Evolutionary conservation across 1,140 invertebrate species (phyloP), one percentile per base, ranked within the genome.

Genomic region (Drosophila neocordata): DNA sequence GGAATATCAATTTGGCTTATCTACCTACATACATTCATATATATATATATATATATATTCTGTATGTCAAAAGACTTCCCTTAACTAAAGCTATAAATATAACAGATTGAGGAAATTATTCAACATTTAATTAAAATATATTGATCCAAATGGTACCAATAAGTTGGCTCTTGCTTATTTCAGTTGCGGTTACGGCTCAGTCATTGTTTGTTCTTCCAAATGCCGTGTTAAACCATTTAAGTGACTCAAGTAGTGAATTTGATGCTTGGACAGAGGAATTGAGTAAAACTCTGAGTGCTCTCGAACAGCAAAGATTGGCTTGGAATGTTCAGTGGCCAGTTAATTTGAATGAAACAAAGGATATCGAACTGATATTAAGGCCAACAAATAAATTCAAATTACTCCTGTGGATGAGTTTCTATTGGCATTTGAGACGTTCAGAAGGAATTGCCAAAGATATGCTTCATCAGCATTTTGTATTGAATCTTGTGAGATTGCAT

Each of bases 391-490:
- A 34, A 0, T 27, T 83, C 0, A 83, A 79, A 8, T 11, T 69
- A 0, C 35, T 9, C 0, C 27, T 89, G 0, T 88, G 83, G 83
- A 51, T 72, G 2, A 68, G 76, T n/a, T 69, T 69, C 18, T 89
- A 89, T 44, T 77, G 65, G 67, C 20, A 71, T 2, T 48, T 88
- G 6, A 8, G 18, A 1, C 66, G 64, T 6, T 58, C 62, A 0
- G 2, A 13, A 1, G 15, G 18, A 18, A 48, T 48, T 0, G 4
- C 77, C 5, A 34, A 63, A 34, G 20, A 51, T 0, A 15, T 13
- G 13, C 22, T 83, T 41, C n/a, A 53, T 12, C 37, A 53, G 1
- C 65, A 89, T 6, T 83, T 79, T 68, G 79, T 63, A 1, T 3
- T 44, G 58, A 73, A 58, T 12, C 18, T 88, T 41, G 38, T 41